Evolutionary conservation across 2,888 invertebrate genomes (phyloP).

Genomic region (Leptopilina syphax): DNA sequence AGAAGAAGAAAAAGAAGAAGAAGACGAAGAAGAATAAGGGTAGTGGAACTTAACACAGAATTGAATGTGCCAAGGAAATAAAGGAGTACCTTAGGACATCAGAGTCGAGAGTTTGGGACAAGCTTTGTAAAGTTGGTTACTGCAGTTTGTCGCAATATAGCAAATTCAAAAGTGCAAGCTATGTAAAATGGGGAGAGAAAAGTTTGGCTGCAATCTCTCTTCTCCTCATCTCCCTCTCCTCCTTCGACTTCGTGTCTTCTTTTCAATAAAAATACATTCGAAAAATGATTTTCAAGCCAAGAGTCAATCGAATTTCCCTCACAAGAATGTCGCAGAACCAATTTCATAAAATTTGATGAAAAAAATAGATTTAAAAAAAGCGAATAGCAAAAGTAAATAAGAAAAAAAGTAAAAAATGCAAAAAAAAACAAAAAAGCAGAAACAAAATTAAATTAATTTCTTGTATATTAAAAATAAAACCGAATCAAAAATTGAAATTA

Average conservation of each 20-base stretch:
- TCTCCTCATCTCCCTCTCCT: slow-evolving; percentile 12
- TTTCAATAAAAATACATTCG: slow-evolving; percentile 15
- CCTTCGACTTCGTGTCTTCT: not conserved
- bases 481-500: not conserved
- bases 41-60: slow-evolving; percentile 9
- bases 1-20: not conserved
- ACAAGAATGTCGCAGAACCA: slow-evolving; percentile 10
- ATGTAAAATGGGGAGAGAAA: slow-evolving; percentile 50
- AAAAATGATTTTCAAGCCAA: slow-evolving; percentile 30
- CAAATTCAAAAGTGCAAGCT: slow-evolving; percentile 9
- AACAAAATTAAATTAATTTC: too few relatives aligned
- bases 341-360: not conserved
- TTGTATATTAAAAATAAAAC: too few relatives aligned
- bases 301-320: slow-evolving; percentile 31
- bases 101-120: slow-evolving; percentile 48
- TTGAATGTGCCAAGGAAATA: slow-evolving; percentile 43
- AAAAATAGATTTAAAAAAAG: not conserved
- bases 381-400: not conserved
- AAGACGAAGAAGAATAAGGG: slow-evolving; percentile 1
- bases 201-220: slow-evolving; percentile 58
- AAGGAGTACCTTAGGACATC: slow-evolving; percentile 45
- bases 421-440: too few relatives aligned
- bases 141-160: slow-evolving; percentile 60
- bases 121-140: slow-evolving; percentile 56
- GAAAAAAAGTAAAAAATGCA: not conserved